Evolutionary conservation across 2,113 vertebrate species (phyloP).

Genomic region (Zingel zingel): DNA sequence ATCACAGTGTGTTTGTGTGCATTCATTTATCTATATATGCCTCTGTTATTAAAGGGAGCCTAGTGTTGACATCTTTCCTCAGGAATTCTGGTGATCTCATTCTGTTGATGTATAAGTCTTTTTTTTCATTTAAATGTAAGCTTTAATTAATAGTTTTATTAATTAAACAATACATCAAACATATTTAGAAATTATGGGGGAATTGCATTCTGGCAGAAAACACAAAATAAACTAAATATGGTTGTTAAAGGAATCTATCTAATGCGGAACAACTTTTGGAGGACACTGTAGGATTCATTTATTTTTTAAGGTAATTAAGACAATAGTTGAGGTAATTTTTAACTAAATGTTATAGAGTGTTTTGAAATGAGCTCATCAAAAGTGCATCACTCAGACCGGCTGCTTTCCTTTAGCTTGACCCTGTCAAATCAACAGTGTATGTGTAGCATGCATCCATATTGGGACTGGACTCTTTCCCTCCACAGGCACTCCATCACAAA

Average conservation of each 20-base stretch:
- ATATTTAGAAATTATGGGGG: neutral
- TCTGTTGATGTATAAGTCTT: neutral
- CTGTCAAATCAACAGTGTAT: constrained; percentile 49
- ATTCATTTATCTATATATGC: constrained; percentile 3
- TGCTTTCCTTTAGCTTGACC: constrained; percentile 49
- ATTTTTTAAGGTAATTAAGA: neutral
- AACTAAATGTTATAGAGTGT: neutral
- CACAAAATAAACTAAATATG: neutral
- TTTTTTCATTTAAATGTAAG: neutral
- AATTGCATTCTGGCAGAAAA: neutral
- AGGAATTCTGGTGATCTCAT: constrained; percentile 19
- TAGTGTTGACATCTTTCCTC: neutral
- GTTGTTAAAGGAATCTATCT: neutral
- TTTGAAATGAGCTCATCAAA: constrained; percentile 45
- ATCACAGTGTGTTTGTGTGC: neutral
- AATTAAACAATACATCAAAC: neutral
- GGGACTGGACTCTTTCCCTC: constrained; percentile 81
- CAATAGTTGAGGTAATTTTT: neutral
- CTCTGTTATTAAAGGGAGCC: neutral
- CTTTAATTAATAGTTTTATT: neutral
- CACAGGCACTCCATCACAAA: constrained; percentile 84
- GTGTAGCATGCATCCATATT: constrained; percentile 39
- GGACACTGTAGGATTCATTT: neutral
- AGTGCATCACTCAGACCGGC: constrained; percentile 30
- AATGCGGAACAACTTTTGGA: neutral